Conservation (phyloP, 2,113 vertebrate species). For the Fregata magnificens region DNA sequence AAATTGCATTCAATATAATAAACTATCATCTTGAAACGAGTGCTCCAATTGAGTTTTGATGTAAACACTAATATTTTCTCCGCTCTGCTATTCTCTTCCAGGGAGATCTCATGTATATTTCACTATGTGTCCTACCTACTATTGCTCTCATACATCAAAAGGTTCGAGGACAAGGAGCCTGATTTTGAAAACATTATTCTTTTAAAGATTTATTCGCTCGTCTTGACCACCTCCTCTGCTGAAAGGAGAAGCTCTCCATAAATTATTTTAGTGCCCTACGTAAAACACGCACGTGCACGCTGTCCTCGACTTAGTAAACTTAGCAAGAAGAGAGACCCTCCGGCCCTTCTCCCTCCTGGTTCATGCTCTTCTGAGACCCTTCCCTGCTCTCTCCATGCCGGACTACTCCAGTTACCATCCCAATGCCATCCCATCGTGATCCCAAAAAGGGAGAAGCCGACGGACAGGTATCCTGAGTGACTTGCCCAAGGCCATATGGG, state of each 20-base stretch:
- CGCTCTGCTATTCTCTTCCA: constrained; percentile 67
- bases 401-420: neutral
- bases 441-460: neutral
- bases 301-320: neutral
- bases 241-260: constrained; percentile 65
- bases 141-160: constrained; percentile 82
- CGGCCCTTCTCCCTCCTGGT: neutral
- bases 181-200: constrained; percentile 85
- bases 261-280: constrained; percentile 67
- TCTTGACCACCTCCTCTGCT: constrained; percentile 76
- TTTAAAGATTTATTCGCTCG: constrained; percentile 80
- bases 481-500: neutral
- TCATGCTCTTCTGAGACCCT: rapidly evolving
- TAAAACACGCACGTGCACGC: neutral
- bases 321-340: neutral
- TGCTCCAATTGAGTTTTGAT: constrained; percentile 78
- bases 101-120: constrained; percentile 78
- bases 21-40: constrained; percentile 75
- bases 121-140: constrained; percentile 76
- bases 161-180: constrained; percentile 76
- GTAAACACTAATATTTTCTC: constrained; percentile 80
- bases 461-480: neutral
- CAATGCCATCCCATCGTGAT: rapidly evolving
- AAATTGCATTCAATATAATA: constrained; percentile 71
- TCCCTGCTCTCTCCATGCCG: neutral